Conservation (phyloP, 1,140 invertebrate genomes). For the Cyclargus thomasi region DNA sequence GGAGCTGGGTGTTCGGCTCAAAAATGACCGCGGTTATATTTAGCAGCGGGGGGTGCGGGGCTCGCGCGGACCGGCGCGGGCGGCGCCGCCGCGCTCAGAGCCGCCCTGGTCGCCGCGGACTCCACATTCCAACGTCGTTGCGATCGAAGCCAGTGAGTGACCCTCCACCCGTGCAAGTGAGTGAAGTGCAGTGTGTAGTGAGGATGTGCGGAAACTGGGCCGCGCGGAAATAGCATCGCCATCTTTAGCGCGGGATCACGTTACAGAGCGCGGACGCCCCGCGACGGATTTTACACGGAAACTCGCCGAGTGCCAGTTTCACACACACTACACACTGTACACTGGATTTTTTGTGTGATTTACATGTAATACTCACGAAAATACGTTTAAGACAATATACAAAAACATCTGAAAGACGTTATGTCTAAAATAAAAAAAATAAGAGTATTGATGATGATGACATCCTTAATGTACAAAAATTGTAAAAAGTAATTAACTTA, state of each 20-base stretch:
- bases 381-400: conserved; percentile 27
- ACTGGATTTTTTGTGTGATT: conserved; percentile 24
- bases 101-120: conserved; percentile 73
- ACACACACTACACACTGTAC: conserved; percentile 58
- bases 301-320: conserved; percentile 5
- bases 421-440: background rate
- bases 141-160: conserved; percentile 60
- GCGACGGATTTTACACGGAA: conserved; percentile 20
- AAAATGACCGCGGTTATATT: conserved; percentile 64
- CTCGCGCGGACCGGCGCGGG: conserved; percentile 25
- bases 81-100: conserved; percentile 47
- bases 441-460: background rate
- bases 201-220: conserved; percentile 48
- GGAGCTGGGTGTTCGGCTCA: conserved; percentile 62
- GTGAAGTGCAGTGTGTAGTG: conserved; percentile 46
- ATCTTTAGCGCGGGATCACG: conserved; percentile 58
- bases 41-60: conserved; percentile 39
- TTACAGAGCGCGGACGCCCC: conserved; percentile 41
- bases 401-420: conserved; percentile 25
- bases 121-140: conserved; percentile 74
- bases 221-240: conserved; percentile 36
- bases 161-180: conserved; percentile 69
- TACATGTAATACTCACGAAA: conserved; percentile 16
- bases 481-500: no score
- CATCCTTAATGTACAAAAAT: background rate